These are phyloP conservation scores for Tribolium freemani DNA, from an alignment of 2,888 invertebrate species.

Conservation along the genomic window DNA sequence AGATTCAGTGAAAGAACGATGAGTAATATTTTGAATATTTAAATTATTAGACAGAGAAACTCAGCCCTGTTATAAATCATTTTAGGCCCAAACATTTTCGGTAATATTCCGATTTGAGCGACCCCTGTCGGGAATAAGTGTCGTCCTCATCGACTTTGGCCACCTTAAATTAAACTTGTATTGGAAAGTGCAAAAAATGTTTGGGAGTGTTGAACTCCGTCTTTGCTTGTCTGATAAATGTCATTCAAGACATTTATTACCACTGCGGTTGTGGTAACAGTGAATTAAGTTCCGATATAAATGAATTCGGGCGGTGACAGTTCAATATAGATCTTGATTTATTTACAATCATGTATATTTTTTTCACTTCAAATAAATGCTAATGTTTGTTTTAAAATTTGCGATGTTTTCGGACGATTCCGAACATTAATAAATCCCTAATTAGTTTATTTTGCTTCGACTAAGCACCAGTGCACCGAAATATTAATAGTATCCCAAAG, in stretches of 20 bases:
- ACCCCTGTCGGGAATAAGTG: too few relatives aligned
- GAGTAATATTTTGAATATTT: too few relatives aligned
- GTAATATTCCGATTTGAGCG: too few relatives aligned
- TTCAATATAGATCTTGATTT: constrained; percentile 21
- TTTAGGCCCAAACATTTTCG: too few relatives aligned
- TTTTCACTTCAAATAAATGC: constrained; percentile 3
- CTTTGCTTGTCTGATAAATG: constrained; percentile 19
- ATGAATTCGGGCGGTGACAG: constrained; percentile 19
- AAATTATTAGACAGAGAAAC: too few relatives aligned
- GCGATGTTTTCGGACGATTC: constrained; percentile 16
- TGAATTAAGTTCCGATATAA: constrained; percentile 13
- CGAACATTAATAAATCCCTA: constrained; percentile 16
- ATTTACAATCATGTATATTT: constrained; percentile 4
- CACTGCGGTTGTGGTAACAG: constrained; percentile 16
- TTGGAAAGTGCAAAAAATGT: neutral
- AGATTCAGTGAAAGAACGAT: too few relatives aligned
- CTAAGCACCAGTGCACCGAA: constrained; percentile 1
- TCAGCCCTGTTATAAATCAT: too few relatives aligned
- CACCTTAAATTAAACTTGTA: too few relatives aligned
- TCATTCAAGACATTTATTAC: constrained; percentile 20
- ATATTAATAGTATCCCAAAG: constrained; percentile 35
- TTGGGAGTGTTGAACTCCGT: constrained; percentile 5
- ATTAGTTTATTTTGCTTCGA: constrained; percentile 28
- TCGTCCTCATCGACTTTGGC: too few relatives aligned
- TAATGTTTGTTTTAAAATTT: constrained; percentile 18